Conservation (phyloP, 1,140 invertebrate species). For the Pseudachorutes palmiensis region DNA sequence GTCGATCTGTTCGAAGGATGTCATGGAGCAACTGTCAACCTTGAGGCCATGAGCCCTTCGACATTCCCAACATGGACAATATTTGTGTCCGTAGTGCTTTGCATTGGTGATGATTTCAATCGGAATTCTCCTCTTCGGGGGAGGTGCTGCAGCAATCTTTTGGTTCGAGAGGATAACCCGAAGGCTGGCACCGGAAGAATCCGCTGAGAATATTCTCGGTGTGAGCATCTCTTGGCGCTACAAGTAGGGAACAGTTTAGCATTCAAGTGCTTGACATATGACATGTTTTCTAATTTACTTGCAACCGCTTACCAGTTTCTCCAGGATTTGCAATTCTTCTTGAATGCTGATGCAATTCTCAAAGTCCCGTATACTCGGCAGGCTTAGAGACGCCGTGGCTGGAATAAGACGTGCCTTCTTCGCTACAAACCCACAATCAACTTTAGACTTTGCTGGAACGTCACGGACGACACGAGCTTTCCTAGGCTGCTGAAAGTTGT, state of each 20-base stretch:
- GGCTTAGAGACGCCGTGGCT: background rate
- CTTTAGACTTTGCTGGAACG: background rate
- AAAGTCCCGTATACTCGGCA: background rate
- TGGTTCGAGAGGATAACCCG: background rate
- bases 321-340: background rate
- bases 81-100: constrained; percentile 1
- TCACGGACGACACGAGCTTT: too few relatives aligned
- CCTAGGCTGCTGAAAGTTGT: too few relatives aligned
- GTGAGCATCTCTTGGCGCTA: background rate
- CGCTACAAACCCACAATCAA: background rate
- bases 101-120: background rate
- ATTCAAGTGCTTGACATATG: background rate
- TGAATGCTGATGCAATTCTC: background rate
- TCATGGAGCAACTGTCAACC: background rate
- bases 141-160: background rate
- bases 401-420: background rate
- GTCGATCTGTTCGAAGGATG: background rate
- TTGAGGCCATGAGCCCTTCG: background rate
- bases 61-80: background rate
- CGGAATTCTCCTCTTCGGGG: background rate
- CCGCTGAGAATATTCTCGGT: background rate
- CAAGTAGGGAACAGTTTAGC: background rate
- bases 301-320: background rate
- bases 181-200: background rate
- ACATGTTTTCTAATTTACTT: background rate